Percentiles rank a stretch among this genome's conserved stretches.
Evolutionary conservation across 2,888 invertebrate genomes (phyloP).

Genomic region (Clostera curtula): DNA sequence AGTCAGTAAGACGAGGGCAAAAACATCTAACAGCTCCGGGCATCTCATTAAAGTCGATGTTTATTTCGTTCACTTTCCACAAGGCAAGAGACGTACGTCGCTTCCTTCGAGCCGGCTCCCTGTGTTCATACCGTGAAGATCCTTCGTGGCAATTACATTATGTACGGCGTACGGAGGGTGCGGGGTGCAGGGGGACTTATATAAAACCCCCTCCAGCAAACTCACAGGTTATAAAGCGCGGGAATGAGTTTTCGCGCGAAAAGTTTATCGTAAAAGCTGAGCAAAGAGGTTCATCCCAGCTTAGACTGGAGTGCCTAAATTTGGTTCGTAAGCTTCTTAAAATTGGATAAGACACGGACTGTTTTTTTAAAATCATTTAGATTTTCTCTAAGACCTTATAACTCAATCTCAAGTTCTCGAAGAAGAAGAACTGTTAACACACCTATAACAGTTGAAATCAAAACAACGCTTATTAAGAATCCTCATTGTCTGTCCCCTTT

Average conservation of each 20-base stretch:
- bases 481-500: conserved; percentile 14
- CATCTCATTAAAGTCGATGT: conserved; percentile 4
- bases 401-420: too few relatives aligned
- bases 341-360: too few relatives aligned
- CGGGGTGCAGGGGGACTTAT: conserved; percentile 27
- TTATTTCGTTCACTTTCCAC: conserved; percentile 15
- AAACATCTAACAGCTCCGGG: neutral
- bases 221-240: conserved; percentile 62
- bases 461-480: too few relatives aligned
- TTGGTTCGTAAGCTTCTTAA: too few relatives aligned
- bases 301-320: too few relatives aligned
- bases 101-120: conserved; percentile 35
- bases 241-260: conserved; percentile 67
- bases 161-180: conserved; percentile 34
- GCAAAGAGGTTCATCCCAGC: too few relatives aligned
- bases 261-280: conserved; percentile 58
- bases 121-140: conserved; percentile 37
- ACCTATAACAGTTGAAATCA: too few relatives aligned
- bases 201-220: conserved; percentile 47
- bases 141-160: conserved; percentile 46
- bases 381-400: too few relatives aligned
- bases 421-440: too few relatives aligned
- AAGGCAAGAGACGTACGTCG: conserved; percentile 21
- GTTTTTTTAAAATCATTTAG: too few relatives aligned
- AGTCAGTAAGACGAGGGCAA: conserved; percentile 1